phyloP scores from a whole-genome alignment of 2,797 vertebrate genomes.

The Salarias fasciatus region DNA sequence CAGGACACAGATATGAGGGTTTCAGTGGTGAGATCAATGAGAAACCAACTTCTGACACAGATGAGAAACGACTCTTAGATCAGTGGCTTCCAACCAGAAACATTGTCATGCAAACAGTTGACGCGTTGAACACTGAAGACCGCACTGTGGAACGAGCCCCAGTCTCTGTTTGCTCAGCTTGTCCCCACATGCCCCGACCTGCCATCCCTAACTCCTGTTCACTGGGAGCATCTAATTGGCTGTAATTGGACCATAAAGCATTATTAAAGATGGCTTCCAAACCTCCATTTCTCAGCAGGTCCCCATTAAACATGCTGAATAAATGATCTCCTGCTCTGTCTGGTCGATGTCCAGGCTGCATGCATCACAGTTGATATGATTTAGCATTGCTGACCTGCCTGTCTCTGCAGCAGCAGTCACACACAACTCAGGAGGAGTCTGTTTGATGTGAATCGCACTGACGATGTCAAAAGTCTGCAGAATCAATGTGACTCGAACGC shows the following conservation, averaged over 20 bases:
- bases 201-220: constrained; percentile 9
- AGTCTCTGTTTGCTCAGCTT: constrained; percentile 3
- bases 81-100: no score
- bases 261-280: constrained; percentile 47
- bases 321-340: constrained; percentile 12
- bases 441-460: no score
- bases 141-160: no score
- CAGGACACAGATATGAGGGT: constrained; percentile 21
- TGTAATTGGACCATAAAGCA: constrained; percentile 12
- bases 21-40: neutral
- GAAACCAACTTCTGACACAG: no score
- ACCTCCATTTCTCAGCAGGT: constrained; percentile 13
- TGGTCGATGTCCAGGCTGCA: constrained; percentile 19
- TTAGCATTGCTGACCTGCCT: neutral
- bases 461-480: no score
- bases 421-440: no score
- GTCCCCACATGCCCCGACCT: neutral
- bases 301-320: constrained; percentile 27
- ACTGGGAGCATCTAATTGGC: constrained; percentile 1
- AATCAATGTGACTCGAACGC: no score
- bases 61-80: no score
- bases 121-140: no score
- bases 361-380: constrained; percentile 31
- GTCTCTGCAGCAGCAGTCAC: no score
- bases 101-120: no score